These are phyloP conservation scores for Micronisus gabar DNA, from an alignment of 2,113 vertebrate species.

Conservation along the genomic window DNA sequence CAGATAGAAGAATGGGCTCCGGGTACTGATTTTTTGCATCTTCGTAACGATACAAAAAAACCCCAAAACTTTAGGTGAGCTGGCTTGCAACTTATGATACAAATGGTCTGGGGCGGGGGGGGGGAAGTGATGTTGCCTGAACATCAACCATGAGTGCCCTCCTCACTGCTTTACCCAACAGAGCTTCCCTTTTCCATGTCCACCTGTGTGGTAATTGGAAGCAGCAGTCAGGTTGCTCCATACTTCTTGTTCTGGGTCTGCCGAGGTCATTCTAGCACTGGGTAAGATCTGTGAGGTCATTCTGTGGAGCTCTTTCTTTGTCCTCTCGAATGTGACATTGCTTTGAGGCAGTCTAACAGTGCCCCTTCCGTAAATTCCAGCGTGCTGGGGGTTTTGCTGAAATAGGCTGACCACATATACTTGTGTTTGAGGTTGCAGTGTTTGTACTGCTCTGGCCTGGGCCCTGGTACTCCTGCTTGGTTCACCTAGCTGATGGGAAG, in stretches of 20 bases:
- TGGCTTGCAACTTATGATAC: neutral
- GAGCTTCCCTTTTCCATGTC: neutral
- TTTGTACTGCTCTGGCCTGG: neutral
- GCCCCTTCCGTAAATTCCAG: neutral
- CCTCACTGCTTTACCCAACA: neutral
- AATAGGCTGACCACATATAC: fast-evolving
- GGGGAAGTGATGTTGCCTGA: neutral
- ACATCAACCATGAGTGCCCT: neutral
- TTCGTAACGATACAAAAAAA: fast-evolving
- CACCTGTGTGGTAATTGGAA: neutral
- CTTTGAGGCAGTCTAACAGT: neutral
- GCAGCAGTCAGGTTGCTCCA: neutral
- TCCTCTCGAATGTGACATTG: neutral
- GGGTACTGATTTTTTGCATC: neutral
- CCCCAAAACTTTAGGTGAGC: neutral
- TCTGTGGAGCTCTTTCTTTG: neutral
- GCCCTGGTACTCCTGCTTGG: neutral
- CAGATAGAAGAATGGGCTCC: neutral
- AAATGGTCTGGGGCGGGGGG: neutral
- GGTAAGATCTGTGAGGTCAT: fast-evolving
- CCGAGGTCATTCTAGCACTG: neutral
- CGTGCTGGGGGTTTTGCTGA: neutral
- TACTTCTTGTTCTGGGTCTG: neutral
- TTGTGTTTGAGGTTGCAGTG: neutral
- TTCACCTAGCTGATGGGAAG: neutral